Base-by-base conservation (phyloP, 2,113 vertebrate genomes). In the Xenotilapia longispinis region DNA sequence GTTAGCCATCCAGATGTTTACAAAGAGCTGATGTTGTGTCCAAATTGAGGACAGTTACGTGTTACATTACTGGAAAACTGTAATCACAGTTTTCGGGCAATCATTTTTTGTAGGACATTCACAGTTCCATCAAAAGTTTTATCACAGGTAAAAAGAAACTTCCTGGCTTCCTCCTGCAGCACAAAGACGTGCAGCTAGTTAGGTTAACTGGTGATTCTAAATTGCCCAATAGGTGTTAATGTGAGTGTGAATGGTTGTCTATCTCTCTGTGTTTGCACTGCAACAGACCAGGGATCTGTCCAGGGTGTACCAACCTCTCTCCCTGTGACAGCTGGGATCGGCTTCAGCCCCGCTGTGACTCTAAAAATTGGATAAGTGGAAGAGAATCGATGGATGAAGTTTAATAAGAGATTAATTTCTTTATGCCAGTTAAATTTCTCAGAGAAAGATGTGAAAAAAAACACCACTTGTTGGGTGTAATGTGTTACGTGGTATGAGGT, bases 71-170 rank as follows among this genome's bases (percentile, higher is more conserved):
- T 45, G 68, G 14, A 45, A 45, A 45, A 73, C 68, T 73, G 68
- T 5, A 28, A 26, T 73, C 4, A 7, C 40, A 42, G 36, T 70
- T 42, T 70, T 70, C 0, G 1, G 36, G 36, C 11, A 40, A 40
- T 68, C 11, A 12, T 13, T 68, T 68, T 68, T 68, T 40, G 36
- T 40, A 21, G 63, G 63, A 23, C 36, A 40, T 14, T 40, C 12
- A 40, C 36, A 40, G 63, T 40, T 70, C 36, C n/a, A 40, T 14
- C 3, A 40, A 70, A 70, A 9, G 3, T 70, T 70, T 68, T 40
- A 23, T 14, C 36, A 70, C 36, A 40, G 36, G n/a, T 70, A 0
- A 40, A 70, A 42, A 68, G 0, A 65, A 0, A 9, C 10, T 0
- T 68, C 36, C 19, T 0, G 63, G 33, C 60, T 65, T 65, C 33